Evolutionary conservation across 2,797 vertebrate genomes (phyloP).

Genomic region (Phrynocephalus forsythii): DNA sequence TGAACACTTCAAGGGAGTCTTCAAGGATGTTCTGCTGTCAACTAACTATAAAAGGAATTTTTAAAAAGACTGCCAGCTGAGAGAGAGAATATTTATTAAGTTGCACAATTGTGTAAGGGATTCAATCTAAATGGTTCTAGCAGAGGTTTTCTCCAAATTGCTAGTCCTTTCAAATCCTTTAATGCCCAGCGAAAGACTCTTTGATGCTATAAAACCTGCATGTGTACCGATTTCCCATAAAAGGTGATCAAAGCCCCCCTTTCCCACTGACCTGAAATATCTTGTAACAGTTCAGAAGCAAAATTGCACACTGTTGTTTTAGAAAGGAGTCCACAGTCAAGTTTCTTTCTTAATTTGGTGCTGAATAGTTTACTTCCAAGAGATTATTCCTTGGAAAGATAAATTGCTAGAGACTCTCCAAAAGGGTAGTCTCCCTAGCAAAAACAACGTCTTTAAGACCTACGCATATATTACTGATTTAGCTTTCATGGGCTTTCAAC

Average conservation of each 20-base stretch:
- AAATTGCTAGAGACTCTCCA: neutral
- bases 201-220: neutral
- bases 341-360: neutral
- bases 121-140: slow-evolving; percentile 9
- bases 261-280: neutral
- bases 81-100: slow-evolving; percentile 27
- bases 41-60: slow-evolving; percentile 50
- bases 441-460: neutral
- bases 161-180: neutral
- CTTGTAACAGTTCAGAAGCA: neutral
- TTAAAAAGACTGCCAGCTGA: slow-evolving; percentile 29
- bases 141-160: slow-evolving; percentile 18
- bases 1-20: slow-evolving; percentile 23
- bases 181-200: neutral
- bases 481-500: neutral
- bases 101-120: slow-evolving; percentile 29
- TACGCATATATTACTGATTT: neutral
- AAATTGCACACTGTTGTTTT: neutral
- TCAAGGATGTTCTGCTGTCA: slow-evolving; percentile 44
- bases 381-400: neutral
- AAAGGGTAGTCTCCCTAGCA: neutral
- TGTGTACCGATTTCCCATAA: neutral
- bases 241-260: neutral
- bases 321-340: neutral
- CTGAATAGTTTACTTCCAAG: neutral